Conservation (phyloP, 2,888 invertebrate genomes). For the Oeneis ivallda region DNA sequence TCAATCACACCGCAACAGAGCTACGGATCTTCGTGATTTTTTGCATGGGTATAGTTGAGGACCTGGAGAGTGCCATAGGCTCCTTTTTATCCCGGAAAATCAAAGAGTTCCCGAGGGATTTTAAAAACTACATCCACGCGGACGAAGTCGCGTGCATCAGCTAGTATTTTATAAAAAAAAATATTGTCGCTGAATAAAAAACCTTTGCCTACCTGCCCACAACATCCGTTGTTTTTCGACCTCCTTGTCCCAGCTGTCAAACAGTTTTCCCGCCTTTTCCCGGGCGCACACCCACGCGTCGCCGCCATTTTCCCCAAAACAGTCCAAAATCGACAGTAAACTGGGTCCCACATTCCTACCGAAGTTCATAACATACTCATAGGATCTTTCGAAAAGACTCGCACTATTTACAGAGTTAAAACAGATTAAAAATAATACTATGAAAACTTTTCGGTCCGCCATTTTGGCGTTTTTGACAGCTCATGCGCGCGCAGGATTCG, state of each 20-base stretch:
- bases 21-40: too few relatives aligned
- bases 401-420: conserved; percentile 58
- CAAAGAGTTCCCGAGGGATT: too few relatives aligned
- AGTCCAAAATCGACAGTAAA: conserved; percentile 78
- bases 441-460: conserved; percentile 53
- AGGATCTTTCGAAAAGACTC: conserved; percentile 62
- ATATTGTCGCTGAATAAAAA: too few relatives aligned
- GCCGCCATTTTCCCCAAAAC: conserved; percentile 63
- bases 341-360: conserved; percentile 74
- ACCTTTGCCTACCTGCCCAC: conserved; percentile 67
- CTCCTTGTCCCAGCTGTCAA: conserved; percentile 68
- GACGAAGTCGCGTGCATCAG: too few relatives aligned
- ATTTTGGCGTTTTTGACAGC: conserved; percentile 45
- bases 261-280: conserved; percentile 76
- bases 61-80: too few relatives aligned
- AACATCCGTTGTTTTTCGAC: conserved; percentile 61
- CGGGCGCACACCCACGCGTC: conserved; percentile 80
- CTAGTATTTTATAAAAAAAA: too few relatives aligned
- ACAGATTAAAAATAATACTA: conserved; percentile 48
- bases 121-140: too few relatives aligned
- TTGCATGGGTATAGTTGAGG: too few relatives aligned
- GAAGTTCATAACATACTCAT: conserved; percentile 67
- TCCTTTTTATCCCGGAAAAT: too few relatives aligned
- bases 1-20: too few relatives aligned
- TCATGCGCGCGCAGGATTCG: conserved; percentile 21